Base-by-base conservation (phyloP, 2,888 invertebrate species). In the Anaspis maculata region DNA sequence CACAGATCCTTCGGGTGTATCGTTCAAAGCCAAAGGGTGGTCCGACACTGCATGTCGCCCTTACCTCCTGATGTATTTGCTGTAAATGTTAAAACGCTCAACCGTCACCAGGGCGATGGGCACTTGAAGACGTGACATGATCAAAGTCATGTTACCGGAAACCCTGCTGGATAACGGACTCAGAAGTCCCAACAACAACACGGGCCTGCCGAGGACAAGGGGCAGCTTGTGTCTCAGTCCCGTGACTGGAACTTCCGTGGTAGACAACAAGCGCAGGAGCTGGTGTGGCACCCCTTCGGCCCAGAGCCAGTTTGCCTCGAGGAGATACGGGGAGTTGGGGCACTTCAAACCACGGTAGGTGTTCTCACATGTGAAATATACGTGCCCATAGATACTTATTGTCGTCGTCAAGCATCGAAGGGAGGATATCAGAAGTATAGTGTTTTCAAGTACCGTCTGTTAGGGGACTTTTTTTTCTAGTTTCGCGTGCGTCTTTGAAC, bases 321-420 rank as follows among this genome's bases (percentile, higher is more conserved):
- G 55, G 44, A 49, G 63, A 43, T 64, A 64, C 41, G 63, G 63
- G 13, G 63, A 64, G 42, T 48, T 64, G 46, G 62, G 62, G 32
- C 61, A 62, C 41, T 57, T 62, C 47, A 61, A 62, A 41, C 61
- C 58, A 51, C 59, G 63, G 63, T 64, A 61, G 52, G 53, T n/a
- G n/a, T n/a, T n/a, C n/a, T n/a, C n/a, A n/a, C n/a, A n/a, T n/a
- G 39, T 31, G 23, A 23, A 24, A n/a, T n/a, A n/a, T n/a, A n/a
- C n/a, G n/a, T n/a, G n/a, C n/a, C n/a, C n/a, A n/a, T n/a, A n/a
- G n/a, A n/a, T n/a, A n/a, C n/a, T n/a, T n/a, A n/a, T n/a, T n/a
- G n/a, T n/a, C n/a, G n/a, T n/a, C n/a, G n/a, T n/a, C n/a, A n/a
- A n/a, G n/a, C n/a, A n/a, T n/a, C n/a, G n/a, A n/a, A n/a, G n/a